Evolutionary conservation across 2,113 vertebrate genomes (phyloP).

Genomic region (Cheilinus undulatus): DNA sequence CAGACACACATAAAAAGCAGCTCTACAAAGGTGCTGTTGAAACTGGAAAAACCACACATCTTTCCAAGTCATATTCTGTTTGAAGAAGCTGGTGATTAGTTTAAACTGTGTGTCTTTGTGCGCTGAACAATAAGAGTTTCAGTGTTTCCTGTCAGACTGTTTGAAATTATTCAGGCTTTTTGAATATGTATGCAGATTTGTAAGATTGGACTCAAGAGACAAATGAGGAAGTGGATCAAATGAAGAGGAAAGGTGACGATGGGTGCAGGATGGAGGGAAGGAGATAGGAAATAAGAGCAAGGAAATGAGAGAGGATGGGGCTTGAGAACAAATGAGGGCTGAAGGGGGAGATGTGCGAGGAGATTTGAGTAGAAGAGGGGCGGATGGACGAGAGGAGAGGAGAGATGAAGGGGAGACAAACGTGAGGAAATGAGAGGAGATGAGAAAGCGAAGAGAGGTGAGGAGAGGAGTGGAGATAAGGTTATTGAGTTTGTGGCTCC

Average conservation of each 20-base stretch:
- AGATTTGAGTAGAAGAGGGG: constrained; percentile 40
- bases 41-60: constrained; percentile 22
- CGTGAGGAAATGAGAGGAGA: constrained; percentile 77
- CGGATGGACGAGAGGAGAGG: constrained; percentile 34
- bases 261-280: constrained; percentile 1
- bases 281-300: constrained; percentile 59
- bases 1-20: constrained; percentile 2
- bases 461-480: constrained; percentile 70
- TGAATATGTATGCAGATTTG: constrained; percentile 53
- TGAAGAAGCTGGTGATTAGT: constrained; percentile 71
- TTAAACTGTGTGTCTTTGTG: constrained; percentile 62
- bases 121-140: constrained; percentile 63
- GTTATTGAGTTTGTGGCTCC: constrained; percentile 79
- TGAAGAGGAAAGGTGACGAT: constrained; percentile 39
- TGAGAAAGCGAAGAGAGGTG: constrained; percentile 51
- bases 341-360: constrained; percentile 22
- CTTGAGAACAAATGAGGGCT: constrained; percentile 64
- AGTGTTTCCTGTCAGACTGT: constrained; percentile 57
- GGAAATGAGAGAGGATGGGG: constrained; percentile 61
- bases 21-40: constrained; percentile 51
- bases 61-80: constrained; percentile 49
- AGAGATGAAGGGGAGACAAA: constrained; percentile 56
- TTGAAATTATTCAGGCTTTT: constrained; percentile 52
- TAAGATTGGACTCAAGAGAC: constrained; percentile 43
- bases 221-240: constrained; percentile 25